Evolutionary conservation across 2,888 invertebrate species (phyloP), one percentile per base, ranked within the genome.

Genomic region (Epirrhoe tristata): DNA sequence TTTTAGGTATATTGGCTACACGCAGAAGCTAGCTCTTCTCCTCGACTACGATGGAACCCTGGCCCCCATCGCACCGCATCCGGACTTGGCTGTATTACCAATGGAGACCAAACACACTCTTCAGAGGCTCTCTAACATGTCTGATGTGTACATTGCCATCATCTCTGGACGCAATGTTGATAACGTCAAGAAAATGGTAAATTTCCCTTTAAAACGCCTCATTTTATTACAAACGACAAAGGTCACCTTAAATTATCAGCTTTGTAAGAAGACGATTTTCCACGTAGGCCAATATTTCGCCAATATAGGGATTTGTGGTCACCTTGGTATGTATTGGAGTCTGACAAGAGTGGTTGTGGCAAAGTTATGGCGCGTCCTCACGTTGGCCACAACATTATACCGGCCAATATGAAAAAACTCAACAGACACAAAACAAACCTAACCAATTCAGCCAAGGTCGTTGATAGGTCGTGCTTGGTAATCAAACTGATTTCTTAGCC

Each of bases 11-110:
- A 97, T 98, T 78, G 98, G 98, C 68, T 96, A 96, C 78, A 96
- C 97, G 7, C 97, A 97, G 82, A 98, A 98, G 90, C 87, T 98
- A 80, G 98, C 98, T 0, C 90, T 98, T 0, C 89, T 98, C 0
- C 89, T 98, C 77, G 98, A 98, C 88, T 98, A 98, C 87, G 98
- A 98, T 83, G 98, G 98, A 34, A 98, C 98, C 1, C 89, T 98
- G 76, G 97, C 98, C 0, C 98, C 98, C 0, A 97, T 98, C 71
- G 98, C 98, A 0, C 97, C 97, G 0, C 98, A 98, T 90, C 98
- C 98, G 0, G 97, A 98, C 89, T 91, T 98, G 72, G 98, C 98
- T n/a, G 96, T 96, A 0, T 93, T 98, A 48, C 97, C 98, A 0
- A 91, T 96, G 8, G 98, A 98, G 89, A 97, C 98, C 6, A 97